Base-by-base conservation (phyloP, 2,797 vertebrate genomes). In the Etheostoma perlongum region DNA sequence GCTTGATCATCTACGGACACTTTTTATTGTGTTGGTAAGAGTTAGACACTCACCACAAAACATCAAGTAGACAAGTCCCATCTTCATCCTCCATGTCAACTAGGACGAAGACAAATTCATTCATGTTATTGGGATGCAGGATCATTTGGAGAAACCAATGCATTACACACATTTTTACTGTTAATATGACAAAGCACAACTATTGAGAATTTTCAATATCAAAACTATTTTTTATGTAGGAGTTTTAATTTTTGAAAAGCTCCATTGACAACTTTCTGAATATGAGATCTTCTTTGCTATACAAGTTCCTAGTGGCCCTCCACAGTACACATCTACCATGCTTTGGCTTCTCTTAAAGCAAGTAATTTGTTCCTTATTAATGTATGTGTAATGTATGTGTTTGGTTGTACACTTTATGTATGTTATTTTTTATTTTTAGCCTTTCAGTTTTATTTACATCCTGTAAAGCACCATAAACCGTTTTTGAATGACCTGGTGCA, bases 71-170 rank as follows among this genome's bases (percentile, higher is more conserved):
- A 92, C 95, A 96, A 92, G 94, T 96, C 93, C 94, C 95, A 94
- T 96, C 95, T 94, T 96, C 95, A 95, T 96, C 95, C 92, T 96
- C 95, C 95, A 96, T 96, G 94, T 95, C 95, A 95, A 90, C 95
- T 96, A 67, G 59, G 74, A 71, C 64, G 25, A 72, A 77, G 52
- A 72, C 18, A 66, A 21, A 55, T 3, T 21, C 27, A 54, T n/a
- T 36, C n/a, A 33, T 3, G 16, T 53, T 9, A 18, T 7, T 19
- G 0, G 2, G 4, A 47, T 21, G 0, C 6, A 60, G 2, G 4
- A 57, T 25, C 10, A 40, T 33, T 25, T 52, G 25, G 27, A 13
- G 12, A 14, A 67, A n/a, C 4, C 5, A 58, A n/a, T 11, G 14
- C 11, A 30, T 67, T 36, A 36, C 15, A 49, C 40, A 33, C 1